These are phyloP conservation scores for Porphyrio hochstetteri DNA, from an alignment of 2,113 vertebrate species.

Conservation along the genomic window DNA sequence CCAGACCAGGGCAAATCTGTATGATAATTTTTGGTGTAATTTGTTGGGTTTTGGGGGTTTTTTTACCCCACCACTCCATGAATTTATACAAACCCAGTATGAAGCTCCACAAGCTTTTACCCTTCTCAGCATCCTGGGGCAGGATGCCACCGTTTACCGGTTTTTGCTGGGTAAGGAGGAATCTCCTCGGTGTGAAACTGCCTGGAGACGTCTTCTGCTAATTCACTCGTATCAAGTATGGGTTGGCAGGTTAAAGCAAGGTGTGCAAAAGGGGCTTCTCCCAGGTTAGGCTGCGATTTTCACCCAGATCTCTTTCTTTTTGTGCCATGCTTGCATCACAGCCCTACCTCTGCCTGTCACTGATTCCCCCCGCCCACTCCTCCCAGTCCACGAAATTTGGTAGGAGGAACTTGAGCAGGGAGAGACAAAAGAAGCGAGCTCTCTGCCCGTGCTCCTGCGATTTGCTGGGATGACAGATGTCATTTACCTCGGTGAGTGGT, in stretches of 20 bases:
- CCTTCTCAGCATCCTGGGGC: neutral
- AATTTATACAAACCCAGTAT: neutral
- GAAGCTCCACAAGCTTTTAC: neutral
- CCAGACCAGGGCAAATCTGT: no score
- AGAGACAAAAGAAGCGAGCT: neutral
- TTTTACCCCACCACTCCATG: neutral
- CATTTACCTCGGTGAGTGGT: neutral
- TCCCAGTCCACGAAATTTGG: neutral
- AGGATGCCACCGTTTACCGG: neutral
- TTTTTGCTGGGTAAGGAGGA: neutral
- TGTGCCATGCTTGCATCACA: neutral
- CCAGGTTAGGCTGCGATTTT: neutral
- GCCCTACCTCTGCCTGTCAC: neutral
- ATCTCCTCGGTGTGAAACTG: neutral
- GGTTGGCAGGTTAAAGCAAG: neutral
- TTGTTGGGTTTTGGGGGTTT: no score
- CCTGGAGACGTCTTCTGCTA: neutral
- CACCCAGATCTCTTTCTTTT: neutral
- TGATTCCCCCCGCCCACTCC: no score
- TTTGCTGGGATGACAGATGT: neutral
- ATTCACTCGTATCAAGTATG: neutral
- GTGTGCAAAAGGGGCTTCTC: neutral
- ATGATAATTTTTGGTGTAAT: neutral
- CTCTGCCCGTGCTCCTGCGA: neutral
- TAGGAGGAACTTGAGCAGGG: neutral